A percentile compares a stretch with the other conserved stretches of the same genome.
Evolutionary conservation across 2,888 invertebrate species (phyloP).

Genomic region (Cantharis flavilabris): DNA sequence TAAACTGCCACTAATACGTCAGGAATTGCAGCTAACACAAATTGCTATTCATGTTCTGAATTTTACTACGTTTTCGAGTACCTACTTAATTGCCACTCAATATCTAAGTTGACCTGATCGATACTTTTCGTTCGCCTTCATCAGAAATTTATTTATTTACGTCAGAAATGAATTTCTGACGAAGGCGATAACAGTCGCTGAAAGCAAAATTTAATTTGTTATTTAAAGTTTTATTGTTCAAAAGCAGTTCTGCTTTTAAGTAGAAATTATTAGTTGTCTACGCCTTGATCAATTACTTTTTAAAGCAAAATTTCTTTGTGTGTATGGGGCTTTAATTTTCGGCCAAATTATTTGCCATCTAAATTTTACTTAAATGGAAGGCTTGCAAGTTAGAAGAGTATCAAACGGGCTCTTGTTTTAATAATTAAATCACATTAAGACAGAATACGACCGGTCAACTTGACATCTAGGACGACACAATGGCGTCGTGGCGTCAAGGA

Average conservation of each 20-base stretch:
- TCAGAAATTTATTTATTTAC: no score
- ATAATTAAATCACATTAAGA: slow-evolving; percentile 22
- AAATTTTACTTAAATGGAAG: slow-evolving; percentile 22
- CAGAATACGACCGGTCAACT: slow-evolving; percentile 23
- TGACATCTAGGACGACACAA: slow-evolving; percentile 22
- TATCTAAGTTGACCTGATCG: background rate
- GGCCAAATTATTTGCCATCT: background rate
- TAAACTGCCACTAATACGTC: background rate
- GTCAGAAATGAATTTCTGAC: no score
- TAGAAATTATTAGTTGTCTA: no score
- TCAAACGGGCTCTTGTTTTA: slow-evolving; percentile 9
- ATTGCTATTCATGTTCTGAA: background rate
- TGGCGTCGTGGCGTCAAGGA: slow-evolving; percentile 23
- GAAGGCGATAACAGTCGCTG: no score
- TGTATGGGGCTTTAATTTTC: no score
- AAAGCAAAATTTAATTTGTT: no score
- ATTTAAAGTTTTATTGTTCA: no score
- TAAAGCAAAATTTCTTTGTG: no score
- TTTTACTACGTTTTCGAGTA: background rate
- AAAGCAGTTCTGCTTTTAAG: no score
- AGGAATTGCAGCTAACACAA: background rate
- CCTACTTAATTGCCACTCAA: background rate
- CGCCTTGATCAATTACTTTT: no score
- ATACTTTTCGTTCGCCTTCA: no score
- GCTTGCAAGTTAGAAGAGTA: slow-evolving; percentile 7